phyloP scores from a whole-genome alignment of 2,888 invertebrate genomes.

The Drosophila austrosaltans region DNA sequence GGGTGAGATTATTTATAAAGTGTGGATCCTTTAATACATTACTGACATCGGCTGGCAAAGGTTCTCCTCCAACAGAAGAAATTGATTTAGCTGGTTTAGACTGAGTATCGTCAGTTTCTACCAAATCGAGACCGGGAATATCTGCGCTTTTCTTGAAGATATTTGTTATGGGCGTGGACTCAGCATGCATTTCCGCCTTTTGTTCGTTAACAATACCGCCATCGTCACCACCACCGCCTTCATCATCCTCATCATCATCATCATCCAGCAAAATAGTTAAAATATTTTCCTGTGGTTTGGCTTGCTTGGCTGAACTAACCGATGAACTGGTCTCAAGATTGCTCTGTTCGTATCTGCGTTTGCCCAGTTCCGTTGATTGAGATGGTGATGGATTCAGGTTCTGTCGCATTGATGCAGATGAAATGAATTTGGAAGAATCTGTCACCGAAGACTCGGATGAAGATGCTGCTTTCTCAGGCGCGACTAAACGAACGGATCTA shows the following conservation, averaged over 20 bases:
- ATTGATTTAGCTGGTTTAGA: background rate
- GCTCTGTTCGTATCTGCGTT: conserved; percentile 23
- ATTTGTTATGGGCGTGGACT: conserved; percentile 59
- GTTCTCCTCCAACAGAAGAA: conserved; percentile 6
- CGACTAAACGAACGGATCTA: background rate
- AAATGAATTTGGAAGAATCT: background rate
- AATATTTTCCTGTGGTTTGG: conserved; percentile 57
- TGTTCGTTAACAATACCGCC: background rate
- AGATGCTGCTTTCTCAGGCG: background rate
- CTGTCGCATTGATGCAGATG: background rate
- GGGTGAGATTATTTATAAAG: conserved; percentile 79
- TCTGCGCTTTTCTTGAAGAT: conserved; percentile 83
- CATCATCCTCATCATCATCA: conserved; percentile 56
- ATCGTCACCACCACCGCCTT: background rate
- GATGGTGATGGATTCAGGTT: background rate
- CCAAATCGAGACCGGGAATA: conserved; percentile 90
- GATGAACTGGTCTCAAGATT: background rate
- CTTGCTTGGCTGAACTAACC: conserved; percentile 31
- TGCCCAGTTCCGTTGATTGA: conserved; percentile 16
- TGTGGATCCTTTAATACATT: conserved; percentile 79
- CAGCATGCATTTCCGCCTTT: background rate
- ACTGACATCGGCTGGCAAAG: conserved; percentile 60
- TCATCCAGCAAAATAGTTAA: conserved; percentile 67
- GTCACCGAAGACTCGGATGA: background rate
- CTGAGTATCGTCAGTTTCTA: conserved; percentile 75